Conservation (phyloP, 2,797 vertebrate species). For the Galaxias olidus region DNA sequence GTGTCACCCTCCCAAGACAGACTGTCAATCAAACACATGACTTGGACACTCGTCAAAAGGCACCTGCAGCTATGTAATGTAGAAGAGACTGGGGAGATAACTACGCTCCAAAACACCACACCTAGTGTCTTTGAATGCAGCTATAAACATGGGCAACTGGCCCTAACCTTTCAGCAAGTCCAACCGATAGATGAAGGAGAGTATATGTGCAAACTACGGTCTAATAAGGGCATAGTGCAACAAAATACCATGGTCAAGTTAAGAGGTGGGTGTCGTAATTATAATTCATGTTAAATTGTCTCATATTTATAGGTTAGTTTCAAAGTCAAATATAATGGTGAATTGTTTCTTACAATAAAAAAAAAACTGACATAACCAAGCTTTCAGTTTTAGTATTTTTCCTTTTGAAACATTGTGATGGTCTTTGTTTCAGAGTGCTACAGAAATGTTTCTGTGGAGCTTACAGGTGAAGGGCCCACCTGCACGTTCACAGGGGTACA, state of each 20-base stretch:
- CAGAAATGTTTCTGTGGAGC: accelerated
- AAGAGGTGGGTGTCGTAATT: slow-evolving; percentile 55
- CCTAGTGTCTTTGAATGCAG: slow-evolving; percentile 35
- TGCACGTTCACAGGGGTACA: slow-evolving; percentile 61
- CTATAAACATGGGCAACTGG: slow-evolving; percentile 38
- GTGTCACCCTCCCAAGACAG: not conserved
- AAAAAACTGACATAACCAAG: too few relatives aligned
- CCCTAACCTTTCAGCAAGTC: slow-evolving; percentile 40
- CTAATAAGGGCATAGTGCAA: slow-evolving; percentile 30
- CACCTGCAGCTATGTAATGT: slow-evolving; percentile 39
- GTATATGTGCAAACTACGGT: slow-evolving; percentile 61
- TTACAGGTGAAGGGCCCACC: accelerated
- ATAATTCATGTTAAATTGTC: not conserved
- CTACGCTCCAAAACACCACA: accelerated
- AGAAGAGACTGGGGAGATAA: not conserved
- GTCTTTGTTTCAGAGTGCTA: slow-evolving; percentile 47
- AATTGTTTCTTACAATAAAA: too few relatives aligned
- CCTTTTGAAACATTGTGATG: not conserved
- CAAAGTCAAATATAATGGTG: too few relatives aligned
- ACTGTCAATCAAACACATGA: slow-evolving; percentile 45
- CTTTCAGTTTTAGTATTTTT: too few relatives aligned
- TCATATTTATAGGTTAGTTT: too few relatives aligned
- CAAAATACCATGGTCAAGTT: slow-evolving; percentile 33
- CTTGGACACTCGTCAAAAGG: slow-evolving; percentile 43
- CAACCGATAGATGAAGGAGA: slow-evolving; percentile 29